These are phyloP conservation scores for Himalopsyche kuldschensis DNA, from an alignment of 2,888 invertebrate species.

Conservation along the genomic window DNA sequence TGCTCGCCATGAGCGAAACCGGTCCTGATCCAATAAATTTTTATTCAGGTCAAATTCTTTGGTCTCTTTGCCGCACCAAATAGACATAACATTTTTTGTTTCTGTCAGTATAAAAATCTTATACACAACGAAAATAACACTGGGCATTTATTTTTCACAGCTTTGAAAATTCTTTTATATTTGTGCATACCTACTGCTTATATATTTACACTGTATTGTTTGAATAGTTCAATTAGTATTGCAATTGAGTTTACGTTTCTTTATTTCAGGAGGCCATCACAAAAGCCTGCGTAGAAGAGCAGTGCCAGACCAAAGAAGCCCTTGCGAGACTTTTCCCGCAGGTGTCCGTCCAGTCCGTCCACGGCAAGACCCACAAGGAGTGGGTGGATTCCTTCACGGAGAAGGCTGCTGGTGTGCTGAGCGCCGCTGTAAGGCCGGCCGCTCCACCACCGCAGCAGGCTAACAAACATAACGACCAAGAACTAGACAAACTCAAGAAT, in stretches of 20 bases:
- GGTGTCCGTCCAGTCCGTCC: conserved; percentile 44
- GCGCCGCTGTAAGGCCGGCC: conserved; percentile 43
- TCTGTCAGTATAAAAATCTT: no score
- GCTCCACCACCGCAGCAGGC: conserved; percentile 45
- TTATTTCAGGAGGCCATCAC: conserved; percentile 43
- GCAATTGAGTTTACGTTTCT: background rate
- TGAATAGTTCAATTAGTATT: background rate
- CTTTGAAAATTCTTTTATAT: background rate
- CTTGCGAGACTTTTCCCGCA: conserved; percentile 66
- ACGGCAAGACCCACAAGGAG: conserved; percentile 43
- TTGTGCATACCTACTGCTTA: no score
- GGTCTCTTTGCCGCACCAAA: no score
- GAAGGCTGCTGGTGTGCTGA: conserved; percentile 40
- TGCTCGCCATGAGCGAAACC: no score
- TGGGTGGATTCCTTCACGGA: conserved; percentile 47
- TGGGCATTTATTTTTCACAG: background rate
- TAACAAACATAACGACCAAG: conserved; percentile 44
- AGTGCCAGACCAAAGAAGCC: conserved; percentile 55
- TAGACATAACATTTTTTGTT: no score
- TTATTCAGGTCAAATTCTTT: no score
- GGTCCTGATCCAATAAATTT: no score
- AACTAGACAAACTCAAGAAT: conserved; percentile 46
- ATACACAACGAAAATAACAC: no score
- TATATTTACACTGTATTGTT: background rate
- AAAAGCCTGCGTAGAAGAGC: conserved; percentile 50